Percentiles rank a stretch among this genome's conserved stretches.
phyloP scores from a whole-genome alignment of 2,797 vertebrate genomes.

The Anguilla pacifica region DNA sequence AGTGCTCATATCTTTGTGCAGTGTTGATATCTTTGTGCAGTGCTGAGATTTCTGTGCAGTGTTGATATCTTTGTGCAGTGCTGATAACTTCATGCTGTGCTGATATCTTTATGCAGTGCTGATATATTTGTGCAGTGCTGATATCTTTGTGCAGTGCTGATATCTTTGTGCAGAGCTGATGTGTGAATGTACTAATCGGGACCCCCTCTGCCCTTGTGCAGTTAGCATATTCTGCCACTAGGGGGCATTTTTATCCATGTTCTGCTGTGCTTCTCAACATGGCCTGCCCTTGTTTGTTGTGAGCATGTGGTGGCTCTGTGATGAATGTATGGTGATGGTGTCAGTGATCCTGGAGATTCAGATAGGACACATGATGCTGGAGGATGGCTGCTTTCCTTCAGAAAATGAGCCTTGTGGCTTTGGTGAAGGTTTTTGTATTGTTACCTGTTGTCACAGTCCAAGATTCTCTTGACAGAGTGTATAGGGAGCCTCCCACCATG shows the following conservation, averaged over 20 bases:
- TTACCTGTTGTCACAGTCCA: background rate
- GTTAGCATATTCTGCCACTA: background rate
- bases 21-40: too few species aligned
- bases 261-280: conserved; percentile 11
- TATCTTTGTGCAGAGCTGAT: background rate
- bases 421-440: background rate
- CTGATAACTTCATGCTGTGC: too few species aligned
- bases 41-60: too few species aligned
- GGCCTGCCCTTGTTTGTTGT: background rate
- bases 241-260: background rate
- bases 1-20: too few species aligned
- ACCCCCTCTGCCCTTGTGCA: background rate
- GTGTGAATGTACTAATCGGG: too few species aligned
- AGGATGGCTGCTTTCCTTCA: background rate
- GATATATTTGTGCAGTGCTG: too few species aligned
- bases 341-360: background rate
- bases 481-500: background rate
- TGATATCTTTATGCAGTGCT: too few species aligned
- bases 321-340: background rate
- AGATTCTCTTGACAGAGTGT: background rate
- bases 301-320: conserved; percentile 1
- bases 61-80: too few species aligned
- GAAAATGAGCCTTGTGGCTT: background rate
- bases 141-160: too few species aligned
- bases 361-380: background rate